Evolutionary conservation across 2,888 invertebrate species (phyloP), one percentile per base, ranked within the genome.

Genomic region (Temnothorax unifasciatus): DNA sequence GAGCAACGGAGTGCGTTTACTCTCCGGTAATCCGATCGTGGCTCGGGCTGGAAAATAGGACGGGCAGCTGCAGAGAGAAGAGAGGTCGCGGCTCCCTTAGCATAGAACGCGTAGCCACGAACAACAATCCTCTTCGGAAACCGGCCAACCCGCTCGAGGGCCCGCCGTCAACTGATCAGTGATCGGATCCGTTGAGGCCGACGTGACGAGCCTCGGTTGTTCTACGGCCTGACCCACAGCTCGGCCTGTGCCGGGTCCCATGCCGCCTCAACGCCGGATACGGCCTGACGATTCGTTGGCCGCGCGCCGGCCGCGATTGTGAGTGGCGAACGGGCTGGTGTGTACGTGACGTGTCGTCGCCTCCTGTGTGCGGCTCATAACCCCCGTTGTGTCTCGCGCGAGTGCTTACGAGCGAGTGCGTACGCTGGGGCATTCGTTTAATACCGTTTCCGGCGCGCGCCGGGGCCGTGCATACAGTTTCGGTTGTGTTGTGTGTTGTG

Each of bases 371-470:
- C 85, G 44, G 41, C 66, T 63, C 68, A 74, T 75, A 85, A 82
- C 52, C 68, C 34, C 75, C 69, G 69, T 52, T 71, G 74, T 73
- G 71, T 77, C 82, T 66, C 77, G 73, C 64, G 50, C 79, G 79
- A 79, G 71, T 71, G 83, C 63, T 73, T 73, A 83, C 82, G 63
- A 71, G 63, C 54, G 69, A 71, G 69, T 64, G 68, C 76, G 81
- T 82, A 75, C 50, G 83, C 68, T 50, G 64, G 29, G 59, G 83
- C 83, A 25, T 79, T 85, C 82, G 85, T 86, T 86, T 86, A 81
- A 88, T 84, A 84, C 66, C 85, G 82, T 86, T 89, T 89, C 89
- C 89, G 89, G 90, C 90, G 88, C 85, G 87, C 86, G 88, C 85
- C 41, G 83, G 79, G 88, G 66, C 59, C 83, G 76, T 82, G 74